Evolutionary conservation across 2,113 vertebrate species (phyloP), one percentile per base, ranked within the genome.

Genomic region (Psephotus haematonotus): DNA sequence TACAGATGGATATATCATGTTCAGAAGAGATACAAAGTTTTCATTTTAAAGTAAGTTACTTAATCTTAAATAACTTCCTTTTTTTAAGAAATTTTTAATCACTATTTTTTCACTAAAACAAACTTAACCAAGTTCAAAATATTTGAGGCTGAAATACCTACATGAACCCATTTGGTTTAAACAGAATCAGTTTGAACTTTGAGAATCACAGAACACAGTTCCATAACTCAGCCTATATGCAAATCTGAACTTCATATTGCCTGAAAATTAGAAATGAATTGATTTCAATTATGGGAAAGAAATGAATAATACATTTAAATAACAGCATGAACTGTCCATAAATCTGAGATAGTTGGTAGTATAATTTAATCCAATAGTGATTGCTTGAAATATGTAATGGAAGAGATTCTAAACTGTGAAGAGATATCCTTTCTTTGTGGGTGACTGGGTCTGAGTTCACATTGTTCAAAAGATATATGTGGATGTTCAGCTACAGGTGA

Each of bases 181-280:
- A 95, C 22, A 95, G 81, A 94, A 96, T 68, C 25, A 81, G 31
- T 93, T 69, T 90, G 64, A 97, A 91, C 71, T 90, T 91, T 77
- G 68, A 89, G 87, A 94, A 62, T 68, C 67, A 93, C 53, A 87
- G 53, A 72, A 92, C 52, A 82, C 52, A 82, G 59, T 92, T 81
- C 68, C 57, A 64, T 85, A 96, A 77, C 44, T 47, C 46, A 70
- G 33, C 13, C 96, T 93, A 88, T 70, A 60, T 50, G 65, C 91
- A 96, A 95, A 95, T 82, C 65, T 80, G 77, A 90, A 96, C 72
- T 95, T 91, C 62, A 85, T 64, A n/a, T 44, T 81, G 65, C 50
- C 64, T 92, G 85, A 96, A 85, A 97, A 95, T 94, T 92, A 95
- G 81, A 75, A 95, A 95, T 39, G 50, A 91, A 93, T 94, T 96